phyloP scores from a whole-genome alignment of 2,888 invertebrate genomes.

The Odontothrips loti region DNA sequence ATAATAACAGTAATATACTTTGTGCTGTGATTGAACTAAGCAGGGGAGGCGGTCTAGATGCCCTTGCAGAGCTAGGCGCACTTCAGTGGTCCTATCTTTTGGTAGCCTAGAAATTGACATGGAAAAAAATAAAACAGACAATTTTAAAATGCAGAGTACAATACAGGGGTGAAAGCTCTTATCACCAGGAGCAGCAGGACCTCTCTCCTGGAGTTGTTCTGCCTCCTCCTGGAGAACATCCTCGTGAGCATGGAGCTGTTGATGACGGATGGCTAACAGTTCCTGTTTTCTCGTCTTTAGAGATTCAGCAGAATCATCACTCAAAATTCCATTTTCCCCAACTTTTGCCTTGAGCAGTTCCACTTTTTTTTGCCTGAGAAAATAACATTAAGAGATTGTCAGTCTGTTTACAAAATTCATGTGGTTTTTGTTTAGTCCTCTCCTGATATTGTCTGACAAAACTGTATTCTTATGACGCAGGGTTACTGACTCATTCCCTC shows the following conservation, averaged over 20 bases:
- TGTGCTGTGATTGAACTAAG: neutral
- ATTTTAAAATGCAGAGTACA: neutral
- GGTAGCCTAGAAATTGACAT: neutral
- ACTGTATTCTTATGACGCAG: no score
- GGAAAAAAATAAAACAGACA: neutral
- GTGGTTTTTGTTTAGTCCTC: neutral
- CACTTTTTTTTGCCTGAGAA: neutral
- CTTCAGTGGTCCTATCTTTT: neutral
- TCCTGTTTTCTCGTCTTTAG: neutral
- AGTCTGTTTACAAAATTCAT: neutral
- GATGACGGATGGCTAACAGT: neutral
- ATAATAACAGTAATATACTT: neutral
- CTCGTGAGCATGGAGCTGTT: neutral
- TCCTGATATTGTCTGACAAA: no score
- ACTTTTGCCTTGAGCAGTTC: neutral
- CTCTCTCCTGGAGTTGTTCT: neutral
- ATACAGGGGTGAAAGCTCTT: neutral
- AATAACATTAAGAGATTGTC: neutral
- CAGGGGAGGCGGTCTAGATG: neutral
- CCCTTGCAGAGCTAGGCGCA: neutral
- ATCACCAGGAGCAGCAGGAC: neutral
- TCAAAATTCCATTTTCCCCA: neutral
- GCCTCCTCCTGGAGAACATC: neutral
- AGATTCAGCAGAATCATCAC: neutral
- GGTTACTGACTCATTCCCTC: no score